Conservation (phyloP, 2,113 vertebrate genomes). For the Centropus unirufus region DNA sequence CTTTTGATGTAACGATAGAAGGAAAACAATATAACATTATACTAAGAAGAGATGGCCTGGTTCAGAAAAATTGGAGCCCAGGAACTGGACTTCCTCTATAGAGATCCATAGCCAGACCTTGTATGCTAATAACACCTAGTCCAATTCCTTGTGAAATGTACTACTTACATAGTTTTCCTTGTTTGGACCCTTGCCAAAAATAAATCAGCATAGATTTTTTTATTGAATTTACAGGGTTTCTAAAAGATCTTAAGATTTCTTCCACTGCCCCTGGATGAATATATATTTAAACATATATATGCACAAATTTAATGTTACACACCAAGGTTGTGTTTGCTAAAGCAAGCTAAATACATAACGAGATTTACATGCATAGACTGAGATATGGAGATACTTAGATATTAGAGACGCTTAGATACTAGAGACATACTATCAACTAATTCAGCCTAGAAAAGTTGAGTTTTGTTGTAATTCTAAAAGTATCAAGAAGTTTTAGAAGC, state of each 20-base stretch:
- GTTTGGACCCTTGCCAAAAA: accelerated
- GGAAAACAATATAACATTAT: not conserved
- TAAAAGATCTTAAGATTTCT: not conserved
- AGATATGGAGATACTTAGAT: not conserved
- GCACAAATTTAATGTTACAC: accelerated
- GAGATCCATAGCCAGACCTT: not conserved
- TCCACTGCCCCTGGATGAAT: accelerated
- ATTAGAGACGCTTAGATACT: too few species aligned
- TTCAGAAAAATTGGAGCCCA: not conserved
- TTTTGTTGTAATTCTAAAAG: not conserved
- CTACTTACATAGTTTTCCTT: not conserved
- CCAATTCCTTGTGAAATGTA: not conserved
- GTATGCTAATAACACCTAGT: not conserved
- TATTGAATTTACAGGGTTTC: not conserved
- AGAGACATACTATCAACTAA: accelerated
- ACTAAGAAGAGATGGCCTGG: not conserved
- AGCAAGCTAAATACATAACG: accelerated
- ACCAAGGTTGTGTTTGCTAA: not conserved
- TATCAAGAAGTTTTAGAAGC: not conserved
- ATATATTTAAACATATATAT: not conserved
- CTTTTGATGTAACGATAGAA: slow-evolving; percentile 15
- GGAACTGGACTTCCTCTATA: not conserved
- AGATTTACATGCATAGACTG: not conserved
- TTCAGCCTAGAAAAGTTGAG: not conserved
- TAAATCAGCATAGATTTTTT: not conserved